Conservation (phyloP, 2,888 invertebrate species). For the Drosophila multiciliata region DNA sequence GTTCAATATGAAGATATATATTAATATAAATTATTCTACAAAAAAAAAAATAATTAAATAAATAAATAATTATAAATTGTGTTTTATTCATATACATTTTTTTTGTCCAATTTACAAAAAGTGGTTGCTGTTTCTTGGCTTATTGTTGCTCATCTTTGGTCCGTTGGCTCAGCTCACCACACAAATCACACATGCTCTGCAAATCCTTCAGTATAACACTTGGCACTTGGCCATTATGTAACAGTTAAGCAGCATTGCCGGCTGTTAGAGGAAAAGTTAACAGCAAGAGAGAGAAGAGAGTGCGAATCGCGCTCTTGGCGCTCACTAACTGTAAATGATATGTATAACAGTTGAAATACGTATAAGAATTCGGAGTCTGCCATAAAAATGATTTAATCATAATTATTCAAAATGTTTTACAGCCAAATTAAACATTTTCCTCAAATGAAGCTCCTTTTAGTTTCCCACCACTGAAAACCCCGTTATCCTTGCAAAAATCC, state of each 20-base stretch:
- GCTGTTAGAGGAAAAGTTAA: slow-evolving; percentile 20
- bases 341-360: slow-evolving; percentile 18
- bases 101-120: neutral
- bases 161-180: neutral
- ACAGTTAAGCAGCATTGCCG: slow-evolving; percentile 6
- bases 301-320: slow-evolving; percentile 3
- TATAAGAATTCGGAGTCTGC: slow-evolving; percentile 15
- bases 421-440: neutral
- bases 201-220: slow-evolving; percentile 3
- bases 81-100: neutral
- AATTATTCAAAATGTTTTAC: neutral
- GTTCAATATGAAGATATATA: neutral
- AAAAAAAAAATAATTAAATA: neutral
- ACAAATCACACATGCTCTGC: slow-evolving; percentile 10
- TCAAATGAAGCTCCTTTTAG: neutral
- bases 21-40: neutral
- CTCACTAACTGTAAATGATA: slow-evolving; percentile 24
- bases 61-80: neutral
- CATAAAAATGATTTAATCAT: slow-evolving; percentile 11
- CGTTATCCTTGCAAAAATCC: neutral
- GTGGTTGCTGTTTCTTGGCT: slow-evolving; percentile 6
- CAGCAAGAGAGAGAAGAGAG: neutral
- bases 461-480: neutral
- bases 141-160: slow-evolving; percentile 18
- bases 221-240: slow-evolving; percentile 49